These are phyloP conservation scores for Orientallactaga bullata DNA, from an alignment of 2,113 vertebrate genomes.

Conservation along the genomic window DNA sequence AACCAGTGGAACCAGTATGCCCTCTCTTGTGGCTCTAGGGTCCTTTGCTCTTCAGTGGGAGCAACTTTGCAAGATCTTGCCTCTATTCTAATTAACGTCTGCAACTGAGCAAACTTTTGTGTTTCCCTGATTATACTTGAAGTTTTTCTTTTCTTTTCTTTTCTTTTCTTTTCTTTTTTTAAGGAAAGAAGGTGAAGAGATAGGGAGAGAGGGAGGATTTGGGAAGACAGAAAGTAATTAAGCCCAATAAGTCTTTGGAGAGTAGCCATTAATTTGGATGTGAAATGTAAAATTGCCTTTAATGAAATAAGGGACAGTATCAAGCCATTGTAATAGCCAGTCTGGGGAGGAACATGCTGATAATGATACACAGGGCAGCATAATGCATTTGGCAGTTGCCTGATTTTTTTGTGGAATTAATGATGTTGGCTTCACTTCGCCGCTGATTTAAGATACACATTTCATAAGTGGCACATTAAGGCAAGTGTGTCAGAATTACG, in stretches of 20 bases:
- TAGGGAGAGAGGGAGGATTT: constrained; percentile 71
- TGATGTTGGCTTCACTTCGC: constrained; percentile 62
- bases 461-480: constrained; percentile 71
- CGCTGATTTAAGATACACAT: constrained; percentile 64
- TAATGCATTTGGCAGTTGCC: constrained; percentile 50
- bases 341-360: constrained; percentile 62
- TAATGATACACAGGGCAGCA: constrained; percentile 52
- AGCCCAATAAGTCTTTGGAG: constrained; percentile 79
- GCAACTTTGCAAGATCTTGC: not conserved
- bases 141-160: too few relatives aligned
- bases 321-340: constrained; percentile 62
- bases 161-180: too few relatives aligned
- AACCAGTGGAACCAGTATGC: not conserved
- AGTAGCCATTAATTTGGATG: constrained; percentile 85
- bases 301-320: constrained; percentile 80
- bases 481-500: constrained; percentile 52
- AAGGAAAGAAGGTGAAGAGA: constrained; percentile 71
- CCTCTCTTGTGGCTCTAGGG: not conserved
- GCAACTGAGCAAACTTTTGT: constrained; percentile 64
- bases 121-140: constrained; percentile 75
- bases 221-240: constrained; percentile 83
- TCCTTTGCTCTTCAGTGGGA: not conserved
- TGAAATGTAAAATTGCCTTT: constrained; percentile 82
- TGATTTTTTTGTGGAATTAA: constrained; percentile 61
- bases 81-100: constrained; percentile 42